Percentiles rank a stretch among this genome's conserved stretches.
Evolutionary conservation across 2,888 invertebrate species (phyloP).

Genomic region (Macrosiphum euphorbiae): DNA sequence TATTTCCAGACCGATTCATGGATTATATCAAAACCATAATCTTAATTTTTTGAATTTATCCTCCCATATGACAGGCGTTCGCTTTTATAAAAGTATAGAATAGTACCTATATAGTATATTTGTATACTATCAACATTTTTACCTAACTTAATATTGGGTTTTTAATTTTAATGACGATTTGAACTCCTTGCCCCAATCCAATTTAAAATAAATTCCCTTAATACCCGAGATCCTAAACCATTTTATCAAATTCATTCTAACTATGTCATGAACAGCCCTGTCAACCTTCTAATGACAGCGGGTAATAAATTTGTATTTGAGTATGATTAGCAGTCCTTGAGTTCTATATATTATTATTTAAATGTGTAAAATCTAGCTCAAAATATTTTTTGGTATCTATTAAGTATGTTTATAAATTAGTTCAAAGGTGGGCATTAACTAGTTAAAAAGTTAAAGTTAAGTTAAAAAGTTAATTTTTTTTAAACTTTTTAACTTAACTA

Average conservation of each 20-base stretch:
- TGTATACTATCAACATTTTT: not conserved
- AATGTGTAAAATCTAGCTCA: too few relatives aligned
- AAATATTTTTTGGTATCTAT: too few relatives aligned
- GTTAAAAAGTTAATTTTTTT: too few relatives aligned
- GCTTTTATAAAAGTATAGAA: too few relatives aligned
- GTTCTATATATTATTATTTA: too few relatives aligned
- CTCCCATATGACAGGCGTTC: not conserved
- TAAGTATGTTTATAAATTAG: too few relatives aligned
- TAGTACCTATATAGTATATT: too few relatives aligned
- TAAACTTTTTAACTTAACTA: too few relatives aligned
- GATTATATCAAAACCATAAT: not conserved
- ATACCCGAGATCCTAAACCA: not conserved
- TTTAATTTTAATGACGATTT: too few relatives aligned
- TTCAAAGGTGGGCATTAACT: too few relatives aligned
- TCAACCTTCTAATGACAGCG: not conserved
- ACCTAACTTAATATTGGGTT: not conserved
- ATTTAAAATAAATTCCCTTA: slow-evolving; percentile 15
- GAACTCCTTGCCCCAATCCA: not conserved
- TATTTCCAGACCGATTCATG: not conserved
- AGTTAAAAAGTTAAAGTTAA: too few relatives aligned
- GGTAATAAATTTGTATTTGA: not conserved
- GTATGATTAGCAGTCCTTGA: too few relatives aligned
- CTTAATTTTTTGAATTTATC: not conserved
- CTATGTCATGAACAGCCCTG: not conserved
- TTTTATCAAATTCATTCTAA: not conserved